phyloP scores from a whole-genome alignment of 30 jellyfish, hydroid and myxozoan genomes.

The Chrysaora quinquecirrha region DNA sequence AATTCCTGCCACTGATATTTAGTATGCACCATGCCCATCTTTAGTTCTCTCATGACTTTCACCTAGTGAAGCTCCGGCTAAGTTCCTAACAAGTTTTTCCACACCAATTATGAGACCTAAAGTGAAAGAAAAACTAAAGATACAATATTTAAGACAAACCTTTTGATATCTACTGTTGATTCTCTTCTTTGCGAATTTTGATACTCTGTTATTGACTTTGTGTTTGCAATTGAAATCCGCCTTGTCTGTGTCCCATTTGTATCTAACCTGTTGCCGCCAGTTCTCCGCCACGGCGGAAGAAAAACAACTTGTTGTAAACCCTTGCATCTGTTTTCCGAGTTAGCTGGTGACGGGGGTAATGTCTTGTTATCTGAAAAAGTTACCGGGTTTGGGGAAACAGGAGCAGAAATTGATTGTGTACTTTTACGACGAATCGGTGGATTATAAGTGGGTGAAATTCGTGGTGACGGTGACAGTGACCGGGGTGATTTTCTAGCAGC shows the following conservation, averaged over 20 bases:
- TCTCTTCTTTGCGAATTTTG: too few species aligned
- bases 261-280: neutral
- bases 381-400: slow-evolving; percentile 31
- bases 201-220: neutral
- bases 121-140: too few species aligned
- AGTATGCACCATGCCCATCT: too few species aligned
- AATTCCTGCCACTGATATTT: too few species aligned
- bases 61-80: too few species aligned
- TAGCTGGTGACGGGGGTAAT: neutral
- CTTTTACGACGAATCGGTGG: neutral
- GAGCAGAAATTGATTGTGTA: slow-evolving; percentile 31
- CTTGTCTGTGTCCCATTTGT: neutral
- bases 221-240: neutral
- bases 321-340: neutral
- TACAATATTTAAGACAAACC: too few species aligned
- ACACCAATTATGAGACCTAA: too few species aligned
- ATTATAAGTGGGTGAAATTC: neutral
- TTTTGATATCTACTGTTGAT: too few species aligned
- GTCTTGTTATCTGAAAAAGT: neutral
- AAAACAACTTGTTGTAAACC: slow-evolving; percentile 52
- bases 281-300: slow-evolving; percentile 59
- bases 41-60: too few species aligned
- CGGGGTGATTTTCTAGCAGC: neutral
- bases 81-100: too few species aligned
- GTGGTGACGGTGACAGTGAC: neutral